A percentile compares a stretch with the other conserved stretches of the same genome.
These are phyloP conservation scores for Heloderma charlesbogerti DNA, from an alignment of 2,113 vertebrate species.

Conservation along the genomic window DNA sequence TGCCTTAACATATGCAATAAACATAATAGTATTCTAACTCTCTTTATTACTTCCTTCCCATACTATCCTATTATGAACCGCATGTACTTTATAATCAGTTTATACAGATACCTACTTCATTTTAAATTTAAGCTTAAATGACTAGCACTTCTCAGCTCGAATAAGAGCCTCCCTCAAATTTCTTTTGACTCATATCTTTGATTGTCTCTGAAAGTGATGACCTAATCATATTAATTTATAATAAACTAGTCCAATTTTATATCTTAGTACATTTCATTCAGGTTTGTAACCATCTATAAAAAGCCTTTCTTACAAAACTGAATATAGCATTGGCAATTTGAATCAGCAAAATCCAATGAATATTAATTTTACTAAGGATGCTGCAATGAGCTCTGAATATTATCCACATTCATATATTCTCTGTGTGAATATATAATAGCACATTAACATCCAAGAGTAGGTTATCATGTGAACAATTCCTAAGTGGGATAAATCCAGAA, in stretches of 20 bases:
- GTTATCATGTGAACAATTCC: neutral
- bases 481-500: neutral
- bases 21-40: neutral
- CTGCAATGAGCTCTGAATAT: conserved; percentile 3
- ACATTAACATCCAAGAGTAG: conserved; percentile 10
- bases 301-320: conserved; percentile 5
- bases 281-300: conserved; percentile 9
- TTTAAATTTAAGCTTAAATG: conserved; percentile 16
- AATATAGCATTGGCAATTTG: conserved; percentile 4
- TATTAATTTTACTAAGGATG: conserved; percentile 7
- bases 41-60: neutral
- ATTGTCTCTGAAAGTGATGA: conserved; percentile 15
- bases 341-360: conserved; percentile 9
- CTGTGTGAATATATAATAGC: neutral
- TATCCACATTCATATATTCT: neutral
- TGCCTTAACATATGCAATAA: neutral
- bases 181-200: neutral
- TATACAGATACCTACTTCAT: neutral
- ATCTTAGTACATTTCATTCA: neutral
- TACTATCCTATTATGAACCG: neutral
- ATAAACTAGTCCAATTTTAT: neutral
- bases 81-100: neutral
- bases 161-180: neutral
- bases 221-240: conserved; percentile 25
- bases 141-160: neutral